phyloP scores from a whole-genome alignment of 1,140 invertebrate species.

The Amyelois transitella region DNA sequence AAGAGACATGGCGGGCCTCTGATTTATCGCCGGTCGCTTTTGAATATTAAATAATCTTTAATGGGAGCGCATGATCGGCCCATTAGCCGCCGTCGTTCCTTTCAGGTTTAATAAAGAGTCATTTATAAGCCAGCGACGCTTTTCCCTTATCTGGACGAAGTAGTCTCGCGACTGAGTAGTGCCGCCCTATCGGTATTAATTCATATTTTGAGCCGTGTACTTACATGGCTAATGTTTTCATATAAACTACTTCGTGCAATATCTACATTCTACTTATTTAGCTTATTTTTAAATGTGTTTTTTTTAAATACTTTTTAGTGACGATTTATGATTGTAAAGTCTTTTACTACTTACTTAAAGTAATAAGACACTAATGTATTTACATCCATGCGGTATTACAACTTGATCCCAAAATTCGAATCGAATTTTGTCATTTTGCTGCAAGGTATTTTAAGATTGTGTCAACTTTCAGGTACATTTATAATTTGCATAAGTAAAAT shows the following conservation, averaged over 20 bases:
- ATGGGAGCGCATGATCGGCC: constrained; percentile 73
- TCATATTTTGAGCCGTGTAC: constrained; percentile 66
- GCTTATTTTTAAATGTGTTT: too few species aligned
- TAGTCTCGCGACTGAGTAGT: constrained; percentile 69
- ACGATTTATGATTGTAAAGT: too few species aligned
- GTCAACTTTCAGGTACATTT: too few species aligned
- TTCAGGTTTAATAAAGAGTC: constrained; percentile 74
- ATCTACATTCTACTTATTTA: too few species aligned
- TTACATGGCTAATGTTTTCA: constrained; percentile 3
- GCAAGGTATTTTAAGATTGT: too few species aligned
- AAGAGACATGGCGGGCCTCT: constrained; percentile 66
- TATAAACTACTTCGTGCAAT: not conserved
- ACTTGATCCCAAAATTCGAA: too few species aligned
- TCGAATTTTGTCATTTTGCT: too few species aligned
- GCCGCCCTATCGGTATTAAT: constrained; percentile 70
- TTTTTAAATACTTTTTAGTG: too few species aligned
- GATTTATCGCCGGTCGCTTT: constrained; percentile 71
- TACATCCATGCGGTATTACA: too few species aligned
- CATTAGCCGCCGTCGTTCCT: constrained; percentile 71
- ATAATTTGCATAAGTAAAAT: too few species aligned
- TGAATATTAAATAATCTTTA: constrained; percentile 75
- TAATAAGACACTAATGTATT: too few species aligned
- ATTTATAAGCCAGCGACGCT: constrained; percentile 72
- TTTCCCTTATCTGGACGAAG: constrained; percentile 70
- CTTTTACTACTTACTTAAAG: too few species aligned